Conservation (phyloP, 2,888 invertebrate genomes). For the Cephus nigrinus region DNA sequence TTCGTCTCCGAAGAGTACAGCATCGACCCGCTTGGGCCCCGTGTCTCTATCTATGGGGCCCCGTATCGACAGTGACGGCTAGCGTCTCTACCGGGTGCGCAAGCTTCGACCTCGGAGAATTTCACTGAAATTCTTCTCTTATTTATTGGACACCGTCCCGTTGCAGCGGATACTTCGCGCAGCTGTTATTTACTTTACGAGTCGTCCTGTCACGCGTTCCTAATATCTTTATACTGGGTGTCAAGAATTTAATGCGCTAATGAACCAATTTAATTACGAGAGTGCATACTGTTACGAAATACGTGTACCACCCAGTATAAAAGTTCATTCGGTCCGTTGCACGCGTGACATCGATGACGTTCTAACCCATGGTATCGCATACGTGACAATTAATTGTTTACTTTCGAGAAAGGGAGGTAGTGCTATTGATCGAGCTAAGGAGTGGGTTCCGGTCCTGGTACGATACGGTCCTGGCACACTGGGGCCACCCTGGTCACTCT, state of each 20-base stretch:
- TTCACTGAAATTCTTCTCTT: neutral
- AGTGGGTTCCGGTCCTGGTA: neutral
- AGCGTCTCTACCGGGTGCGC: constrained; percentile 4
- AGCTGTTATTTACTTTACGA: neutral
- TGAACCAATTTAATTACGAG: neutral
- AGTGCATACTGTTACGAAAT: neutral
- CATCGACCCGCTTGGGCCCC: constrained; percentile 29
- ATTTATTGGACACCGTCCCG: neutral
- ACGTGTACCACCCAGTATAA: neutral
- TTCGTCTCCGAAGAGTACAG: constrained; percentile 51
- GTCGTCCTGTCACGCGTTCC: neutral
- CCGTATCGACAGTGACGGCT: constrained; percentile 1
- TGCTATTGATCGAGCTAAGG: neutral
- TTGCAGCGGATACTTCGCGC: constrained; percentile 13
- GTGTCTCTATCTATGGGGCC: constrained; percentile 22
- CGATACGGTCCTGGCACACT: neutral
- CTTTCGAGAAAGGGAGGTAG: neutral
- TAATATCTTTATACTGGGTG: neutral
- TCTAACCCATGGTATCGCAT: neutral
- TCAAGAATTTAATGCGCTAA: neutral
- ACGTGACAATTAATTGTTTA: neutral
- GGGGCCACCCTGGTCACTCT: neutral
- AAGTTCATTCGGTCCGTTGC: neutral
- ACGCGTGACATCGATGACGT: neutral
- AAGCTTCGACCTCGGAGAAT: neutral